Percentiles rank a stretch among this genome's conserved stretches.
These are phyloP conservation scores for Pyrrhia umbra DNA, from an alignment of 2,888 invertebrate species.

Conservation along the genomic window DNA sequence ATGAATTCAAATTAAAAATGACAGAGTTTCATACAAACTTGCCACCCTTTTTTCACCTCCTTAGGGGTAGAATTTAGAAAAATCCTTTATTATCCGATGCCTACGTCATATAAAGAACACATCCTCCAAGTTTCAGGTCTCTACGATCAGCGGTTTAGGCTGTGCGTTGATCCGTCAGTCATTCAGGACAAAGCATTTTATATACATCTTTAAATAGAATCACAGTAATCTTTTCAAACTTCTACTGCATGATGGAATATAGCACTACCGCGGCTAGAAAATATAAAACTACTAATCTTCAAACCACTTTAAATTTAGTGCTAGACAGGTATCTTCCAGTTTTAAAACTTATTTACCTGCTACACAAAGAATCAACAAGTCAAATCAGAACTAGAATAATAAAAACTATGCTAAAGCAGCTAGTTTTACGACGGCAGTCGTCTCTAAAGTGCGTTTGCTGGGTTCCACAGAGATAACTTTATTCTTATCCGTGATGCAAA, in stretches of 20 bases:
- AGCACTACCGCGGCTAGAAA: not conserved
- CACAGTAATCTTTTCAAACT: no score
- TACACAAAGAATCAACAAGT: conserved; percentile 65
- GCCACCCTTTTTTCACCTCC: no score
- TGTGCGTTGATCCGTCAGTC: no score
- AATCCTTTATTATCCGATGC: no score
- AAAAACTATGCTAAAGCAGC: conserved; percentile 59
- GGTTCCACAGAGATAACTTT: conserved; percentile 50
- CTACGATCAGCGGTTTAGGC: no score
- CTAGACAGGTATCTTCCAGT: not conserved
- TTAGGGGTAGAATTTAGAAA: no score
- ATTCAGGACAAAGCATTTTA: no score
- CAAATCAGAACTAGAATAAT: conserved; percentile 60
- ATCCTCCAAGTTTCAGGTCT: no score
- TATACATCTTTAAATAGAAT: no score
- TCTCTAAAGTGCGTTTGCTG: conserved; percentile 45
- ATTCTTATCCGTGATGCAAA: conserved; percentile 37
- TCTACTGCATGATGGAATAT: not conserved
- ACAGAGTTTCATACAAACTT: no score
- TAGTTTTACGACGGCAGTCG: conserved; percentile 52
- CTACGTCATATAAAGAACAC: no score
- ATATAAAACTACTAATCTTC: not conserved
- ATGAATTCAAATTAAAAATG: no score
- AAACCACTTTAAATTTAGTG: not conserved
- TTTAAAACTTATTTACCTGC: conserved; percentile 39